A percentile compares a stretch with the other conserved stretches of the same genome.
phyloP scores from a whole-genome alignment of 1,140 invertebrate species.

The Drosophila littoralis region DNA sequence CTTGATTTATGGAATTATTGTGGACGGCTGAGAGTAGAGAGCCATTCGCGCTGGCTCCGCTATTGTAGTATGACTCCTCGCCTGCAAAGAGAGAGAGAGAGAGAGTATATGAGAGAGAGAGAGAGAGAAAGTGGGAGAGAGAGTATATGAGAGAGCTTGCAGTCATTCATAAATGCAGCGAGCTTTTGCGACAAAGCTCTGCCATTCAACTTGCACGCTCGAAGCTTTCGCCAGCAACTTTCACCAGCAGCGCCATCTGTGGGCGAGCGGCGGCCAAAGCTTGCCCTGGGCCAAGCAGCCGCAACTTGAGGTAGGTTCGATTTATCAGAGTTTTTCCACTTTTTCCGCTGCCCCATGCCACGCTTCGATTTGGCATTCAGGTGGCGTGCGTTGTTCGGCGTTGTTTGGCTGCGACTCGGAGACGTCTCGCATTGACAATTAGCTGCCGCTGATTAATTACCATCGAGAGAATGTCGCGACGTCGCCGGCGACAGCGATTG shows the following conservation, averaged over 20 bases:
- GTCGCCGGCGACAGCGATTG: constrained; percentile 31
- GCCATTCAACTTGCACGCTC: constrained; percentile 42
- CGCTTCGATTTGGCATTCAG: constrained; percentile 65
- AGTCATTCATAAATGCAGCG: constrained; percentile 62
- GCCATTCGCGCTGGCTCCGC: constrained; percentile 74
- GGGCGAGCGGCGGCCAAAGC: not conserved
- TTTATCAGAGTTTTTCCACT: constrained; percentile 6
- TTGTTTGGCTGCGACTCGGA: constrained; percentile 18
- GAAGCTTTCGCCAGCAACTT: constrained; percentile 18
- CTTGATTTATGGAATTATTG: constrained; percentile 83
- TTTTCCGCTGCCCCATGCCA: not conserved
- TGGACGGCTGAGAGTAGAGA: constrained; percentile 79
- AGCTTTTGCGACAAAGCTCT: constrained; percentile 28
- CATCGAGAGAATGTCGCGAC: constrained; percentile 62
- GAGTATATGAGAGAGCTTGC: too few relatives aligned
- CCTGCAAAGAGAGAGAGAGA: constrained; percentile 44
- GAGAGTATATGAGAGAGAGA: not conserved
- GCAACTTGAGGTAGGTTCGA: constrained; percentile 67
- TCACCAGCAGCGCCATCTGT: constrained; percentile 55
- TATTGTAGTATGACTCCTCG: constrained; percentile 79
- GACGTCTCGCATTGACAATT: constrained; percentile 65
- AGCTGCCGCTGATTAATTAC: constrained; percentile 72
- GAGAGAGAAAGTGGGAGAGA: not conserved
- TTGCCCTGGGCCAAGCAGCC: constrained; percentile 43
- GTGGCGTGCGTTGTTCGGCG: constrained; percentile 48